Evolutionary conservation across 1,140 invertebrate genomes (phyloP).

Genomic region (Achatina immaculata): DNA sequence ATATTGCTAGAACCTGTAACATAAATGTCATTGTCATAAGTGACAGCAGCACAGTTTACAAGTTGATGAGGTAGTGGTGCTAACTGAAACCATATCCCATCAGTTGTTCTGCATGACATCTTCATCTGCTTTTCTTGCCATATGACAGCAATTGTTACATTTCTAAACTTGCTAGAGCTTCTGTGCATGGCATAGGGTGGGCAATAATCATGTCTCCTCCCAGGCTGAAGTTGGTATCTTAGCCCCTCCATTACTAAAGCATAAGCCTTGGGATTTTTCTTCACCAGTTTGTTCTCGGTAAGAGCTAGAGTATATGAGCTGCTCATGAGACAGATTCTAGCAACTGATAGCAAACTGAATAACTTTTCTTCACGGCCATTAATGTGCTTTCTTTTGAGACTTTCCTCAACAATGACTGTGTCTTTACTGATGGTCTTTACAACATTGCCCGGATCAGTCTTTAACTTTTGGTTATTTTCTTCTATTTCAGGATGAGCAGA

Average conservation of each 20-base stretch:
- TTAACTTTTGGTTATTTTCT: too few species aligned
- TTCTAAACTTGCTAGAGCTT: neutral
- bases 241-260: neutral
- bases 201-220: neutral
- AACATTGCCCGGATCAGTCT: too few species aligned
- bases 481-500: too few species aligned
- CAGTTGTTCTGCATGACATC: neutral
- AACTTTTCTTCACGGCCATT: too few species aligned
- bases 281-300: neutral
- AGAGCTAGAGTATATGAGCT: neutral
- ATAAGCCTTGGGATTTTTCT: neutral
- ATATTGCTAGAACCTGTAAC: neutral
- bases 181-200: neutral
- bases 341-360: too few species aligned
- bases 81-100: conserved; percentile 6
- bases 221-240: neutral
- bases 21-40: neutral
- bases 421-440: too few species aligned
- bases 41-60: neutral
- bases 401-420: too few species aligned
- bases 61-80: neutral
- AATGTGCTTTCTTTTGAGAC: too few species aligned
- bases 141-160: neutral
- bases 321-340: neutral
- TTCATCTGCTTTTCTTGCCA: neutral